These are phyloP conservation scores for Macrotus californicus DNA, from an alignment of 2,113 vertebrate species.

Conservation along the genomic window DNA sequence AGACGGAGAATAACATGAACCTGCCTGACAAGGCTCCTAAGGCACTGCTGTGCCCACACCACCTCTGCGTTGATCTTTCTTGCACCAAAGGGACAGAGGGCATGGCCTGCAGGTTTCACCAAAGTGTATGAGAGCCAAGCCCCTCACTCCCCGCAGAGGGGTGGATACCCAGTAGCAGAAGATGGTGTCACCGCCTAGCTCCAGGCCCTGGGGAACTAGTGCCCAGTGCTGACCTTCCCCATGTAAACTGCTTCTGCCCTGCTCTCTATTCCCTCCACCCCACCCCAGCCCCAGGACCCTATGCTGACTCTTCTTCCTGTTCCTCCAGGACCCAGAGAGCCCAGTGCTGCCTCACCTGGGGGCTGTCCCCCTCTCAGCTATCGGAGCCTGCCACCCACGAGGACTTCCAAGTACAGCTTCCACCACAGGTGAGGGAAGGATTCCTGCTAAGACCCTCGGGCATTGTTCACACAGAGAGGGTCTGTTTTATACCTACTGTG, in stretches of 20 bases:
- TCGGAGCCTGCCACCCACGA: slow-evolving; percentile 87
- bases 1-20: not conserved
- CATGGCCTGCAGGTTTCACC: not conserved
- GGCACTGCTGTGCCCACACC: not conserved
- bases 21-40: not conserved
- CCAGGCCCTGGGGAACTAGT: not conserved
- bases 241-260: not conserved
- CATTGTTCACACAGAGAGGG: not conserved
- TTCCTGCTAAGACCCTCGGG: not conserved
- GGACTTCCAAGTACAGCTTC: slow-evolving; percentile 94
- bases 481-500: not conserved
- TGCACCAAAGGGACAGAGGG: not conserved
- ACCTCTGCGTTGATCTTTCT: not conserved
- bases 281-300: rapidly evolving
- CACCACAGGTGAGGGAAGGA: slow-evolving; percentile 89
- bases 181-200: not conserved
- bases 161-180: not conserved
- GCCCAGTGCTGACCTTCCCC: not conserved
- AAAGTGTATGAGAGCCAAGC: not conserved
- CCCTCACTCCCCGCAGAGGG: not conserved
- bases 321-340: slow-evolving; percentile 86
- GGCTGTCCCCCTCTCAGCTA: slow-evolving; percentile 86
- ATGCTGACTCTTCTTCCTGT: slow-evolving; percentile 6
- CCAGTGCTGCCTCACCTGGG: slow-evolving; percentile 78
- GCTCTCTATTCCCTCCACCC: no score